Percentiles rank a stretch among this genome's conserved stretches.
Conservation (phyloP, 1,140 invertebrate genomes). For the Linepithema humile region DNA sequence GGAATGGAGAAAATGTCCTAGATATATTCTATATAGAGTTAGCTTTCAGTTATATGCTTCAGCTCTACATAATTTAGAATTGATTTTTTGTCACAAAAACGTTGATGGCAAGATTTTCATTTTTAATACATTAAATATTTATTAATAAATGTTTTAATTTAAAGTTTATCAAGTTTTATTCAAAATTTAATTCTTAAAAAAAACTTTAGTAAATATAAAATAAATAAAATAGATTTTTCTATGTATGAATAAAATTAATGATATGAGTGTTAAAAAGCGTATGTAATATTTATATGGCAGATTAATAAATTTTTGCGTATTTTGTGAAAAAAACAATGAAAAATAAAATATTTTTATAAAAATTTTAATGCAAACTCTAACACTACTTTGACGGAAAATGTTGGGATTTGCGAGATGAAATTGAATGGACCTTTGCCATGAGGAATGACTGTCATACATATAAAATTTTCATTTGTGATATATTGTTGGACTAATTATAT, state of each 20-base stretch:
- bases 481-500: slow-evolving; percentile 16
- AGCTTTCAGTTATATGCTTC: not conserved
- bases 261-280: not conserved
- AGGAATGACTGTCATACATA: not conserved
- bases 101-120: not conserved
- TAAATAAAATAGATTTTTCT: not conserved
- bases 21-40: not conserved
- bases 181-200: not conserved
- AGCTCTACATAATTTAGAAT: slow-evolving; percentile 9
- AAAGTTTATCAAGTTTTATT: not conserved
- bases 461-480: slow-evolving; percentile 13
- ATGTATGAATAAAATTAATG: not conserved
- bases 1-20: slow-evolving; percentile 1
- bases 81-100: not conserved
- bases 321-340: not conserved
- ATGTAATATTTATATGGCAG: not conserved
- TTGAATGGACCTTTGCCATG: not conserved
- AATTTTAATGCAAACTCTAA: not conserved
- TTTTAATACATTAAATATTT: not conserved
- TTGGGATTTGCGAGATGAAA: not conserved
- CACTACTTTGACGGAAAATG: not conserved
- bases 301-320: not conserved
- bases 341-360: not conserved
- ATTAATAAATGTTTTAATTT: not conserved
- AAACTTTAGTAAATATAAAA: not conserved